Conservation (phyloP, 2,888 invertebrate genomes). For the Orthosia incerta region DNA sequence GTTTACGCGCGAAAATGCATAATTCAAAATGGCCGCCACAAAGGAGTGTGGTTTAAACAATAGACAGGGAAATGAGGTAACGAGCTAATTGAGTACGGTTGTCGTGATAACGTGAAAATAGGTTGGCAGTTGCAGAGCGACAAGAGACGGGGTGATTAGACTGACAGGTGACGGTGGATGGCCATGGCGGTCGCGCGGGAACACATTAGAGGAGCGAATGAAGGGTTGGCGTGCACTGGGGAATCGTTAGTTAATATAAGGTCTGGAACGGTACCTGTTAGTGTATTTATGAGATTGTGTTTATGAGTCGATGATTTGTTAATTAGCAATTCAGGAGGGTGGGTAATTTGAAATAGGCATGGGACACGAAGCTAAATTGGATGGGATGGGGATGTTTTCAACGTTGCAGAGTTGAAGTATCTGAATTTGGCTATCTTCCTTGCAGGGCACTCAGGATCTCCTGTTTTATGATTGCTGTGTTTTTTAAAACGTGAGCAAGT, state of each 20-base stretch:
- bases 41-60: slow-evolving; percentile 48
- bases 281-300: slow-evolving; percentile 18
- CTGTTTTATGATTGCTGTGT: no score
- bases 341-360: neutral
- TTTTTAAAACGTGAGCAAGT: no score
- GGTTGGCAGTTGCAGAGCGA: slow-evolving; percentile 36
- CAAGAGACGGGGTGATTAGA: slow-evolving; percentile 51
- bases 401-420: no score
- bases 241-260: neutral
- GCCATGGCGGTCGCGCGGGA: slow-evolving; percentile 30
- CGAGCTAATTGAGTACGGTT: slow-evolving; percentile 55
- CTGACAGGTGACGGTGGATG: slow-evolving; percentile 56
- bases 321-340: neutral
- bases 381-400: no score
- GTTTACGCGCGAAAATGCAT: slow-evolving; percentile 31
- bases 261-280: neutral
- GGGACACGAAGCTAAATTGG: no score
- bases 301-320: neutral
- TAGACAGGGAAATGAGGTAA: slow-evolving; percentile 58
- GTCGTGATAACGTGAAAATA: slow-evolving; percentile 60
- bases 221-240: slow-evolving; percentile 38
- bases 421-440: no score
- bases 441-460: no score
- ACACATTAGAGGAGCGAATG: slow-evolving; percentile 48
- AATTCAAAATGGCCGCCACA: slow-evolving; percentile 41